Base-by-base conservation (phyloP, 2,113 vertebrate species). In the Tachycineta bicolor region DNA sequence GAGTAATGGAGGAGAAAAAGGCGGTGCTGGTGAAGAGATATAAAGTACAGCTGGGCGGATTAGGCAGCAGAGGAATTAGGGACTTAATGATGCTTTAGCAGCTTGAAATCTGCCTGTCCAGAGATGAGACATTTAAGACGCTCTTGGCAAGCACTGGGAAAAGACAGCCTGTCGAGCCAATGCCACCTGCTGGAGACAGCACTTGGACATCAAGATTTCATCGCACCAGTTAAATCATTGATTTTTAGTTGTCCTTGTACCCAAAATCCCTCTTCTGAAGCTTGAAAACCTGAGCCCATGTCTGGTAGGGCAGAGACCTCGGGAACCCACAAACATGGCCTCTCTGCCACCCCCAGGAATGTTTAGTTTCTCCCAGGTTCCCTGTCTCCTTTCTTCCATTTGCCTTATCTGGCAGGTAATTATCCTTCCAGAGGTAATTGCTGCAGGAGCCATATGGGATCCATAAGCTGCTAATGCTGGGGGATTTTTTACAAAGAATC, bases 111-210 rank as follows among this genome's bases (percentile, higher is more conserved):
- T 77, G 41, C 46, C 5, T 2, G n/a, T 55, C 41, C 37, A 3
- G 68, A 80, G 41, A 80, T 56, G 68, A 52, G 88, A 85, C 41
- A 80, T 92, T 59, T 39, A 79, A 85, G 85, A 71, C 0, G 5
- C 20, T 83, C 12, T 84, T 79, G 83, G 79, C 63, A 69, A 79
- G 16, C 2, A 0, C 0, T 0, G 76, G 55, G 55, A 34, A 63
- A 64, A 73, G 86, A 16, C 67, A 83, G 68, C 46, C 79, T 50
- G 55, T 44, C 1, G 1, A 90, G 83, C 52, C 91, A 39, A 85
- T 96, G 95, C 76, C 96, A 89, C 89, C 89, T 92, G 76, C 92
- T 92, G 93, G 90, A 94, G 55, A 46, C 50, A 64, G 62, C 56
- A 44, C 63, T 39, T 0, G 0, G 65, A 85, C 41, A 37, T 31